These are phyloP conservation scores for Dasyurus viverrinus DNA, from an alignment of 2,113 vertebrate genomes.

Conservation along the genomic window DNA sequence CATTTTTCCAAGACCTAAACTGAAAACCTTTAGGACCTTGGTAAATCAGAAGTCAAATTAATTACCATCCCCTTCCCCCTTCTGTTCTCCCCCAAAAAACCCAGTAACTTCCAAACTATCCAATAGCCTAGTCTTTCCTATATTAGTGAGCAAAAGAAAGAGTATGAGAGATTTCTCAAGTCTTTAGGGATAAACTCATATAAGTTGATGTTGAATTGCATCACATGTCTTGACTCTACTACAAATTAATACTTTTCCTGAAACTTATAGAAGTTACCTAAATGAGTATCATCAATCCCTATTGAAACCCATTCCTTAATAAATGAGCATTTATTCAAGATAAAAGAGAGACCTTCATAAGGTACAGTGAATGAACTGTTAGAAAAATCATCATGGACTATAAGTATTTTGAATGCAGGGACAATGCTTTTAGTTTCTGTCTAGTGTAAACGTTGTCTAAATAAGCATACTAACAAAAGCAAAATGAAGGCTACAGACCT, in stretches of 20 bases:
- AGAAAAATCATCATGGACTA: not conserved
- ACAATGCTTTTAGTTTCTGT: not conserved
- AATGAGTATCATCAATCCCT: not conserved
- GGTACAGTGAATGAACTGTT: not conserved
- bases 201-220: not conserved
- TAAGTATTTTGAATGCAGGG: not conserved
- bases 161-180: not conserved
- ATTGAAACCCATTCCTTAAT: not conserved
- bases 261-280: not conserved
- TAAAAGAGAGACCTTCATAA: not conserved
- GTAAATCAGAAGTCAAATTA: not conserved
- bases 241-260: not conserved
- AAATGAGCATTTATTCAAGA: not conserved
- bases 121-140: not conserved
- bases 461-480: constrained; percentile 3
- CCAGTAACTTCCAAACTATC: not conserved
- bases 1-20: not conserved
- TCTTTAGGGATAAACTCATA: not conserved
- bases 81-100: not conserved
- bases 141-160: not conserved
- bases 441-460: not conserved
- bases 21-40: not conserved
- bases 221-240: not conserved
- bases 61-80: not conserved
- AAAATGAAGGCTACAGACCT: constrained; percentile 8